Evolutionary conservation across 2,113 vertebrate genomes (phyloP).

Genomic region (Platycercus adscitus): DNA sequence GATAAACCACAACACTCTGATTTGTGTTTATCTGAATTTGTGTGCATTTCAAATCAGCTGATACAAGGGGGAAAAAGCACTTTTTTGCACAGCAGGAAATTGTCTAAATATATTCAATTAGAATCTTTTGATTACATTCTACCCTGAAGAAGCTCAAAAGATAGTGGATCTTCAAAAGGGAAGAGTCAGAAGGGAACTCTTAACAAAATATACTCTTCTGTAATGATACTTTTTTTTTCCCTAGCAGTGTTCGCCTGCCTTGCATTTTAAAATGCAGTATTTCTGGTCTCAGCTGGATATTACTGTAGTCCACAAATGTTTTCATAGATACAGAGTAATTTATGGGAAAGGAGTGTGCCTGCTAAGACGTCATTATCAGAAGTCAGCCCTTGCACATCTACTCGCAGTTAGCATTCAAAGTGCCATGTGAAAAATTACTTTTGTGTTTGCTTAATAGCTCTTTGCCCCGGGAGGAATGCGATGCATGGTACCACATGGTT

Average conservation of each 20-base stretch:
- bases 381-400: constrained; percentile 46
- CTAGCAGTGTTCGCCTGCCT: constrained; percentile 28
- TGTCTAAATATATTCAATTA: constrained; percentile 79
- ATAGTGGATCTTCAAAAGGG: constrained; percentile 64
- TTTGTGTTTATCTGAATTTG: constrained; percentile 63
- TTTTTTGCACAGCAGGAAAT: constrained; percentile 73
- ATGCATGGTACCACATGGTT: constrained; percentile 17
- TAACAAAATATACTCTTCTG: constrained; percentile 49
- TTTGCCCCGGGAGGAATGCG: constrained; percentile 37
- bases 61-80: constrained; percentile 53
- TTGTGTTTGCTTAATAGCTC: constrained; percentile 34
- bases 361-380: constrained; percentile 12
- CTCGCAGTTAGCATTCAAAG: constrained; percentile 57
- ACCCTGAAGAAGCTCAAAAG: constrained; percentile 68
- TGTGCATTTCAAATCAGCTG: constrained; percentile 64
- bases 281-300: constrained; percentile 64
- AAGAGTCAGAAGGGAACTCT: constrained; percentile 66
- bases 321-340: constrained; percentile 29
- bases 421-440: constrained; percentile 35
- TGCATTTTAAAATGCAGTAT: constrained; percentile 66
- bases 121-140: constrained; percentile 75
- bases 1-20: constrained; percentile 54
- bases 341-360: constrained; percentile 37
- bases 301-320: constrained; percentile 43
- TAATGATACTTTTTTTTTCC: neutral